Evolutionary conservation across 2,797 vertebrate species (phyloP).

Genomic region (Lepidocolaptes lacrymiger): DNA sequence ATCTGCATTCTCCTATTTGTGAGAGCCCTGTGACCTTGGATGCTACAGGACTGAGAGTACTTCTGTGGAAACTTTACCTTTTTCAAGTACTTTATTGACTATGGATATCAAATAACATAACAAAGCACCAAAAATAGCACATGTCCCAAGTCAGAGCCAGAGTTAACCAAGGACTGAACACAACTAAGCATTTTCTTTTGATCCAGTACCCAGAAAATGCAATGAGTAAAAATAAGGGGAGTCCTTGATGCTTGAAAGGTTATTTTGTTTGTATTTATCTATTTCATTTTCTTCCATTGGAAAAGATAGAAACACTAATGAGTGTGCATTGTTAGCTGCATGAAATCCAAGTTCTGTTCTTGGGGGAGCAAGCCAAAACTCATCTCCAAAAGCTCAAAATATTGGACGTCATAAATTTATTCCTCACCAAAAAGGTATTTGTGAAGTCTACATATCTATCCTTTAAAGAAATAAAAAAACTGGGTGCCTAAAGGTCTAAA

Average conservation of each 20-base stretch:
- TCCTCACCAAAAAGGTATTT: neutral
- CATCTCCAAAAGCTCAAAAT: neutral
- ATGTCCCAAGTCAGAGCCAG: neutral
- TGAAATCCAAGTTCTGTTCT: neutral
- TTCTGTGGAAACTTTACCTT: neutral
- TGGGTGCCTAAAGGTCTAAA: neutral
- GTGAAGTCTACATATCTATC: neutral
- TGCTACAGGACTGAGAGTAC: neutral
- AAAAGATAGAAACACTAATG: neutral
- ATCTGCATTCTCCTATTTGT: neutral
- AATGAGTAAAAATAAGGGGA: neutral
- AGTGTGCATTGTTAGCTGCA: neutral
- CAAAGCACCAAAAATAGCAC: neutral
- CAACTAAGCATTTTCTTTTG: neutral
- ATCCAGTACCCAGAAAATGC: neutral
- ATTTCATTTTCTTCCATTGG: neutral
- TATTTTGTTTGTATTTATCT: neutral
- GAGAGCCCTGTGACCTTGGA: conserved; percentile 8
- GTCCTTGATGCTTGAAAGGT: neutral
- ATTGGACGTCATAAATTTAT: neutral
- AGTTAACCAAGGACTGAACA: neutral
- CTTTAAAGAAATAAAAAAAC: neutral
- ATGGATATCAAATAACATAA: conserved; percentile 23
- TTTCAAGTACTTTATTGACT: neutral
- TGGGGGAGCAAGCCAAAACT: neutral